Evolutionary conservation across 1,140 invertebrate genomes (phyloP).

Genomic region (Lineus longissimus): DNA sequence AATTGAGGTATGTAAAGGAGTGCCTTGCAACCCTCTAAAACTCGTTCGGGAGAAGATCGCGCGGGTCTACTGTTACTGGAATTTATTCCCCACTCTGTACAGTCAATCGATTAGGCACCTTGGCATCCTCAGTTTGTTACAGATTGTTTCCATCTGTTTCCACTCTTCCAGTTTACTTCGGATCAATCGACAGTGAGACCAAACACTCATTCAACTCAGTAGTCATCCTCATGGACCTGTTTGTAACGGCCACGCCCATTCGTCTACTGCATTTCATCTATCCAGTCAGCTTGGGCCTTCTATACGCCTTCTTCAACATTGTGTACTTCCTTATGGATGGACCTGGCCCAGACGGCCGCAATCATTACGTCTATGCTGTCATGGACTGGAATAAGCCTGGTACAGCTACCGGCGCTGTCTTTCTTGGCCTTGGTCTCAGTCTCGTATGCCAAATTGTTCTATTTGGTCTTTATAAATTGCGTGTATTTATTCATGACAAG

Average conservation of each 20-base stretch:
- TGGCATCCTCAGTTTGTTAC: too few relatives aligned
- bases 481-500: too few relatives aligned
- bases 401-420: constrained; percentile 21
- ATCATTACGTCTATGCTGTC: constrained; percentile 42
- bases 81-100: too few relatives aligned
- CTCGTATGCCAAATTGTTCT: too few relatives aligned
- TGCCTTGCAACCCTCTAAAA: too few relatives aligned
- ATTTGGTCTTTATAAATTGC: too few relatives aligned
- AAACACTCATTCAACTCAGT: constrained; percentile 40
- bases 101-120: too few relatives aligned
- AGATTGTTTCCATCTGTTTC: background rate
- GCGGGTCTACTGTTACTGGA: too few relatives aligned
- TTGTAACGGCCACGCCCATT: constrained; percentile 40
- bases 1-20: too few relatives aligned
- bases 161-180: background rate
- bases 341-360: constrained; percentile 30
- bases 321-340: constrained; percentile 46
- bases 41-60: too few relatives aligned
- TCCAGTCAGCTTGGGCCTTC: constrained; percentile 38
- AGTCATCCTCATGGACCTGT: constrained; percentile 39
- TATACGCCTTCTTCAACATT: constrained; percentile 46
- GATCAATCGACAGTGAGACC: background rate
- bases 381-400: constrained; percentile 44
- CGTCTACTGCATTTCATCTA: constrained; percentile 45
- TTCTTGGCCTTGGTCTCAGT: too few relatives aligned